Base-by-base conservation (phyloP, 2,113 vertebrate species). In the Todiramphus chloris region DNA sequence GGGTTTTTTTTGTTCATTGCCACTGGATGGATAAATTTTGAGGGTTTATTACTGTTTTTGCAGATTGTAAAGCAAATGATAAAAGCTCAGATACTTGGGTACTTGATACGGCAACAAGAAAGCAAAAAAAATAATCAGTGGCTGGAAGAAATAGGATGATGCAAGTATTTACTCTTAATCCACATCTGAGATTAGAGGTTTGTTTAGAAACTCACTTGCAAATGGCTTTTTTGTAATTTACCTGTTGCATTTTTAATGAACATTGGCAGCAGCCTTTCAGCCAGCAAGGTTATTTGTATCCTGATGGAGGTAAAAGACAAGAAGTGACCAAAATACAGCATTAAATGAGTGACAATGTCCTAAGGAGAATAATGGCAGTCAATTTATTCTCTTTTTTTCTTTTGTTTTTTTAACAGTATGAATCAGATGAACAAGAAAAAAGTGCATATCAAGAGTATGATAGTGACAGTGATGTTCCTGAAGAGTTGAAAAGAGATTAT, bases 391-490 rank as follows among this genome's bases (percentile, higher is more conserved):
- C 25, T 51, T 60, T 43, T 30, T 4, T 78, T 53, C 2, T 75
- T 58, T n/a, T 16, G 20, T 79, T 37, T 89, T 85, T 56, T 59
- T 55, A 48, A 76, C 86, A 99, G 99, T 99, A 99, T 60, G 99
- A 99, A 90, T 99, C 99, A 3, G 99, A 99, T 35, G 99, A 99
- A 94, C 98, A 99, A 96, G 99, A 99, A 94, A 99, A 99, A 98
- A 98, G 98, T 35, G 99, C 99, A 3, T 99, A 99, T 95, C 99
- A 99, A 96, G 99, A 99, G 31, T 99, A 99, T 43, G 99, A 99
- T 96, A 99, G 99, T 0, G 99, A 99, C 97, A 99, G 99, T 9
- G 99, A 99, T 13, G 99, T 99, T 76, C 98, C 99, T 0, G 99
- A 99, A 68, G 99, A 99, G 75, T 96, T 99, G 39, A 99, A 99